Base-by-base conservation (phyloP, 2,113 vertebrate genomes). In the Rhinoptilus africanus region DNA sequence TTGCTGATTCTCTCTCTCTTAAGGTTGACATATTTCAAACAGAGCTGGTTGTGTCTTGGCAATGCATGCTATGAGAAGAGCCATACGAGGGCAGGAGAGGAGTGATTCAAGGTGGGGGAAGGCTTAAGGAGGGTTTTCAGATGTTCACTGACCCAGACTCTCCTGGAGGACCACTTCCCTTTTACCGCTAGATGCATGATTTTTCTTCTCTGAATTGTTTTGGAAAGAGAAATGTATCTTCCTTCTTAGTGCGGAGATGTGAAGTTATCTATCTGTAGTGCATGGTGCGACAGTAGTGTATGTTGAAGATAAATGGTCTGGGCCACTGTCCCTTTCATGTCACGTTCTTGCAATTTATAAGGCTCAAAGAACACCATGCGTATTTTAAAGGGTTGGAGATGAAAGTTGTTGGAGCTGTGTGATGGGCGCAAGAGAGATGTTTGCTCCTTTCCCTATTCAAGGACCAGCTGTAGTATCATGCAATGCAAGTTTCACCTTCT, bases 401-500 rank as follows among this genome's bases (percentile, higher is more conserved):
- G 21, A 35, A 4, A 35, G 9, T 60, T 6, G 7, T 26, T 4
- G 9, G 22, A 35, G n/a, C 57, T n/a, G 21, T 10, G 34, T 59
- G 21, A n/a, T 21, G 21, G 34, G 5, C 8, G n/a, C 8, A 9
- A 59, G 56, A 59, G 13, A 35, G 9, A 21, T 14, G 7, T 34
- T 22, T 59, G 6, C 14, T 24, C 34, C 34, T 12, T 56, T 32
- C 30, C 30, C 18, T 12, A 6, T 56, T 56, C 30, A 20, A 7
- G 32, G 30, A 12, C 30, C 54, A 20, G 9, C 6, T 12, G 2
- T 34, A 5, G 18, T 8, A 24, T 37, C 22, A 7, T 9, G 34
- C 4, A 7, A 1, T 20, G 28, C 10, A 24, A 1, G 14, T 53
- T 8, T n/a, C n/a, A n/a, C n/a, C n/a, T n/a, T n/a, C n/a, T n/a